Base-by-base conservation (phyloP, 2,888 invertebrate species). In the Oasisia sp. region DNA sequence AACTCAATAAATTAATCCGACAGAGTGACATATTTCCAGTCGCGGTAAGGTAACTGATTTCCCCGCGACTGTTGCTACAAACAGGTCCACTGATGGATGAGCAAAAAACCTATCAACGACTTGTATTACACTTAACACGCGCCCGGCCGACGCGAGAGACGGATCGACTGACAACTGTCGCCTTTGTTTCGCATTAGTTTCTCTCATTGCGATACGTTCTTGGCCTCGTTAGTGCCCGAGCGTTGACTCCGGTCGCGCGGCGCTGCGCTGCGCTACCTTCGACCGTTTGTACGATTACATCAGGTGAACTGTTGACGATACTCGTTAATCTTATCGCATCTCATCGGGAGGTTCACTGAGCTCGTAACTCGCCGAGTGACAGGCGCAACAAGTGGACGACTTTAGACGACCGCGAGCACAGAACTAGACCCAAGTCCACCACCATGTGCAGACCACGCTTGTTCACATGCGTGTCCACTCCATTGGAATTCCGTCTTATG, bases 291-390 rank as follows among this genome's bases (percentile, higher is more conserved):
- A 19, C 74, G 74, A 74, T 74, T 74, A 74, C 74, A 74, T 74
- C 74, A n/a, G 27, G 4, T 74, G 74, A 74, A 74, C 74, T 74
- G 19, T 74, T 74, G 74, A 19, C 27, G 74, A 74, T 27, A 74
- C 74, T 19, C 74, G 74, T 74, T 74, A 74, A 74, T 74, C 74
- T 74, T 74, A 74, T 74, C 74, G 74, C 74, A 74, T 74, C 74
- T 74, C 19, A 74, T 74, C 74, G 7, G 27, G 0, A 3, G 27
- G 74, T 27, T 27, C 74, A 74, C 27, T 7, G 74, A 74, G 74
- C 74, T n/a, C 74, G 74, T 74, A 27, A 74, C 7, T 74, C 74
- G 19, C 74, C 74, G 27, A 19, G 74, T 74, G 74, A 19, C 74
- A 74, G 50, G 27, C 74, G 19, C n/a, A 27, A 74, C 74, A 74